phyloP scores from a whole-genome alignment of 2,113 vertebrate species.

The Erinaceus europaeus region DNA sequence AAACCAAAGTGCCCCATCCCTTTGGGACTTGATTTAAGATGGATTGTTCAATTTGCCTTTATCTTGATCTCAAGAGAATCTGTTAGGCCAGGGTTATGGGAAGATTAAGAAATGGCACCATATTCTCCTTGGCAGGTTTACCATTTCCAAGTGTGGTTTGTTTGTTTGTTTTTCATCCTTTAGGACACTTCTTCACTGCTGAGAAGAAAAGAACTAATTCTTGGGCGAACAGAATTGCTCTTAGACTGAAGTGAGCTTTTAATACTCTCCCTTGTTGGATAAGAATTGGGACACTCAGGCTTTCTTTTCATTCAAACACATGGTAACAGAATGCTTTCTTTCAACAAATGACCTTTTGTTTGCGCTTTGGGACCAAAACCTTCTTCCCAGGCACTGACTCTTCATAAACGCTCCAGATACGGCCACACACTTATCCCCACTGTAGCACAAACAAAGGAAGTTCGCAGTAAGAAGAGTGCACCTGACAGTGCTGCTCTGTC shows the following conservation, averaged over 20 bases:
- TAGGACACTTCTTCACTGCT: not conserved
- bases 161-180: not conserved
- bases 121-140: not conserved
- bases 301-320: not conserved
- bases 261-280: not conserved
- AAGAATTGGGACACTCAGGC: not conserved
- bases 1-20: not conserved
- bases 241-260: not conserved
- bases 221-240: not conserved
- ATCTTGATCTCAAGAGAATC: not conserved
- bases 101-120: not conserved
- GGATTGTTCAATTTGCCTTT: not conserved
- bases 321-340: not conserved
- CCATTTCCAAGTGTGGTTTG: not conserved
- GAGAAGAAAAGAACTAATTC: not conserved
- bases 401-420: no score
- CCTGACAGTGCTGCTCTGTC: not conserved
- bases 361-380: not conserved
- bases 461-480: rapidly evolving
- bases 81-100: not conserved
- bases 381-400: not conserved
- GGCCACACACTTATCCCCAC: not conserved
- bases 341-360: not conserved
- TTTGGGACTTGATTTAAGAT: not conserved
- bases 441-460: not conserved